A percentile compares a stretch with the other conserved stretches of the same genome.
phyloP scores from a whole-genome alignment of 2,113 vertebrate genomes.

The Odontophorus gujanensis region DNA sequence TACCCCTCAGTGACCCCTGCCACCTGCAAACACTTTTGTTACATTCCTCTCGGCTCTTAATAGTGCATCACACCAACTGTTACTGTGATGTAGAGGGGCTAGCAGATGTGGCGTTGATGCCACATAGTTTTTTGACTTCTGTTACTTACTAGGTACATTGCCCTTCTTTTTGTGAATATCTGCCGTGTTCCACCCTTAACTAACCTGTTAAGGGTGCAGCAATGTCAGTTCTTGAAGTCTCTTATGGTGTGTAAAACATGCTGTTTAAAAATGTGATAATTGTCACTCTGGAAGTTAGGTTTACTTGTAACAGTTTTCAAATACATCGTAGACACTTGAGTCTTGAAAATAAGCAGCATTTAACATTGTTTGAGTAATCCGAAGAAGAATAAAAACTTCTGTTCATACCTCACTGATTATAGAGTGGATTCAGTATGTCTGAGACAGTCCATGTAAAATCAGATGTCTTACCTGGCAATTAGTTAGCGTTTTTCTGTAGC shows the following conservation, averaged over 20 bases:
- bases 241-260: not conserved
- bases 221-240: not conserved
- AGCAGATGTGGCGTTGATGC: not conserved
- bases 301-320: not conserved
- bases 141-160: not conserved
- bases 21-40: conserved; percentile 30
- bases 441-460: not conserved
- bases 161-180: not conserved
- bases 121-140: not conserved
- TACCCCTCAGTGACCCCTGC: conserved; percentile 19
- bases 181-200: not conserved
- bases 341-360: not conserved
- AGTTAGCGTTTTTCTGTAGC: not conserved
- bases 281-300: not conserved
- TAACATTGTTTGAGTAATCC: not conserved
- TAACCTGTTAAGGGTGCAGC: not conserved
- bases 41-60: conserved; percentile 5
- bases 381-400: not conserved
- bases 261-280: not conserved
- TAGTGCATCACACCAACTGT: not conserved
- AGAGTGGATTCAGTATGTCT: not conserved
- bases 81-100: not conserved
- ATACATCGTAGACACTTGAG: not conserved
- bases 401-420: not conserved
- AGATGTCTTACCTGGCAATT: not conserved